These are phyloP conservation scores for Elanus axillaris DNA, from an alignment of 2,113 vertebrate species.

Conservation along the genomic window DNA sequence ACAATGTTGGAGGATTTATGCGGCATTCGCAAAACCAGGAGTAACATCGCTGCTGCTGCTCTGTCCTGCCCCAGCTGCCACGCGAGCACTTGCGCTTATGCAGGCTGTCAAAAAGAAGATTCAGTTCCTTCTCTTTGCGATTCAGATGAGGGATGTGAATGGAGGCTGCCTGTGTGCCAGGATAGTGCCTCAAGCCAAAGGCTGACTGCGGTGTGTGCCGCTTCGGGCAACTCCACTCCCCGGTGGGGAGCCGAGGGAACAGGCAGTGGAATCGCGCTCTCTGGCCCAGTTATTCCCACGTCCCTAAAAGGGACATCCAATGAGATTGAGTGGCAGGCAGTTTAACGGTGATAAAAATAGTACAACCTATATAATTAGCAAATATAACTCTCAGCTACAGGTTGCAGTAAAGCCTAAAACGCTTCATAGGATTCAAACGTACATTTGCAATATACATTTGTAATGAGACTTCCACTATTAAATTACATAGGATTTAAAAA, in stretches of 20 bases:
- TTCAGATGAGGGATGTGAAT: neutral
- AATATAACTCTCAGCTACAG: conserved; percentile 48
- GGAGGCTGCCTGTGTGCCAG: fast-evolving
- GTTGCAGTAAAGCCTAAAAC: conserved; percentile 30
- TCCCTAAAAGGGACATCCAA: conserved; percentile 51
- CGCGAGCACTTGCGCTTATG: neutral
- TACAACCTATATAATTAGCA: conserved; percentile 62
- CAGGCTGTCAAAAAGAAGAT: neutral
- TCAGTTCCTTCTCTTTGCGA: neutral
- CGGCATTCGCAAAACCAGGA: neutral
- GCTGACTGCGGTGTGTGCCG: neutral
- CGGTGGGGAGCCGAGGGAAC: neutral
- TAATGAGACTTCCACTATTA: neutral
- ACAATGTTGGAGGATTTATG: neutral
- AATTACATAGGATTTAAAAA: conserved; percentile 4
- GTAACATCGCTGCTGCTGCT: neutral
- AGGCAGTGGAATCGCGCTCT: neutral
- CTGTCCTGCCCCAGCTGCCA: fast-evolving
- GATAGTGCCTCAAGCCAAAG: neutral
- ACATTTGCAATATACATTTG: neutral
- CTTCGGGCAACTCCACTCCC: neutral
- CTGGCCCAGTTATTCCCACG: conserved; percentile 46
- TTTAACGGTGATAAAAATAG: conserved; percentile 62
- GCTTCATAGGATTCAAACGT: conserved; percentile 3
- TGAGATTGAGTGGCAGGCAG: conserved; percentile 45